A percentile compares a stretch with the other conserved stretches of the same genome.
Conservation (phyloP, 2,797 vertebrate genomes). For the Propithecus perrieri region DNA sequence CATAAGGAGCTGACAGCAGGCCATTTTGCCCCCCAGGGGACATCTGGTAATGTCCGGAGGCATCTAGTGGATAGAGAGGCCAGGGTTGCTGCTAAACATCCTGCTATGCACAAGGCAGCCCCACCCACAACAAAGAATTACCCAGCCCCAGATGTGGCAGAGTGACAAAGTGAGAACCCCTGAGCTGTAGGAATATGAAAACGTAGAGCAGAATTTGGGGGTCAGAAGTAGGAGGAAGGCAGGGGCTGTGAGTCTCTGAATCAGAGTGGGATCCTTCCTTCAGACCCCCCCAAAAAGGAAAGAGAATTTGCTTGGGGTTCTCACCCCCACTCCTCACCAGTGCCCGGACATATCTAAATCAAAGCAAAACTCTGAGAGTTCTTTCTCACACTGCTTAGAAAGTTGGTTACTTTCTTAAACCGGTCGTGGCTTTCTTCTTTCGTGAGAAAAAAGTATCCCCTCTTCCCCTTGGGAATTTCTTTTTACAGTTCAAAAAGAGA, state of each 20-base stretch:
- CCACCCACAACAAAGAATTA: neutral
- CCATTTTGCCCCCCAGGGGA: neutral
- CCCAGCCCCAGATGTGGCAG: too few species aligned
- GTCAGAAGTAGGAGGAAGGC: neutral
- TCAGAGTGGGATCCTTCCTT: neutral
- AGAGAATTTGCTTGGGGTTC: neutral
- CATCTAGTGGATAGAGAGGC: neutral
- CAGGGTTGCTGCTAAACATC: neutral
- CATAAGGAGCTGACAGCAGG: neutral
- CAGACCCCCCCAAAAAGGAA: neutral
- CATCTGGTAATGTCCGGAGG: neutral
- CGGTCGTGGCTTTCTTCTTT: slow-evolving; percentile 83
- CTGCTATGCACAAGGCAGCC: neutral
- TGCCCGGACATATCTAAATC: slow-evolving; percentile 2
- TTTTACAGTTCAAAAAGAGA: slow-evolving; percentile 82
- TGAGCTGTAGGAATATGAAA: neutral
- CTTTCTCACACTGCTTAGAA: slow-evolving; percentile 79
- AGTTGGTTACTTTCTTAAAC: slow-evolving; percentile 81
- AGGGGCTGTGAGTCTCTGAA: neutral
- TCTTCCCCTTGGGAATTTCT: slow-evolving; percentile 80
- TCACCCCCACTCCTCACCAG: neutral
- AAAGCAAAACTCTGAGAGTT: slow-evolving; percentile 19
- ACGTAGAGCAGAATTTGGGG: neutral
- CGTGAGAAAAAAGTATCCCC: slow-evolving; percentile 84
- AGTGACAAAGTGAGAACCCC: neutral